Evolutionary conservation across 2,888 invertebrate genomes (phyloP).

Genomic region (Zeuzera pyrina): DNA sequence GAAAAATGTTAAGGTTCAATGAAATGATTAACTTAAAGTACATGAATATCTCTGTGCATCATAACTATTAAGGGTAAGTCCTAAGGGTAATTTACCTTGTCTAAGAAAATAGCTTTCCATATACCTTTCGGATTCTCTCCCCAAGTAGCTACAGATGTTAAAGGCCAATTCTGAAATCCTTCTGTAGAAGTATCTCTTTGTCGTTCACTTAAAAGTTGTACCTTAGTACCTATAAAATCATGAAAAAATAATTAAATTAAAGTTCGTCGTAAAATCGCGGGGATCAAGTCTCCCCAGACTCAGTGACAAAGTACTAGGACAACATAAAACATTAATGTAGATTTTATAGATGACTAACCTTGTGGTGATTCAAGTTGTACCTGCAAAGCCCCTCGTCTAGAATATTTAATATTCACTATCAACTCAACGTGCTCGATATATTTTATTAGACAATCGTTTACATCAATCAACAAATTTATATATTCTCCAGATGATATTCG

Average conservation of each 20-base stretch:
- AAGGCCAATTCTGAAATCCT: conserved; percentile 88
- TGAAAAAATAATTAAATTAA: background rate
- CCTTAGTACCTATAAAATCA: conserved; percentile 73
- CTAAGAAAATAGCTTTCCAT: conserved; percentile 72
- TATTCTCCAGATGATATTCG: conserved; percentile 30
- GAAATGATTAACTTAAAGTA: too few relatives aligned
- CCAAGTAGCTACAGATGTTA: conserved; percentile 94
- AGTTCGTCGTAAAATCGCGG: background rate
- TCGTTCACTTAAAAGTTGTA: conserved; percentile 80
- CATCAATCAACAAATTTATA: conserved; percentile 54
- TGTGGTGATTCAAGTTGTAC: conserved; percentile 83
- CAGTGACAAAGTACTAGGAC: conserved; percentile 23
- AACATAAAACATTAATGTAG: conserved; percentile 16
- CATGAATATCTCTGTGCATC: too few relatives aligned
- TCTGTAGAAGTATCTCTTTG: conserved; percentile 77
- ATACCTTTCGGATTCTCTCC: conserved; percentile 84
- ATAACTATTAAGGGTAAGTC: too few relatives aligned
- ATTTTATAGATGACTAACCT: conserved; percentile 67
- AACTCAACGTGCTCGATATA: conserved; percentile 91
- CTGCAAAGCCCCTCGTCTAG: conserved; percentile 82
- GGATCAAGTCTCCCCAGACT: too few relatives aligned
- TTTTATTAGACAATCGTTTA: conserved; percentile 75
- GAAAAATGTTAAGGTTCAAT: too few relatives aligned
- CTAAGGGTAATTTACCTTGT: conserved; percentile 58
- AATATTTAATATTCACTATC: conserved; percentile 79